Base-by-base conservation (phyloP, 2,888 invertebrate genomes). In the Aspidiotus destructor region DNA sequence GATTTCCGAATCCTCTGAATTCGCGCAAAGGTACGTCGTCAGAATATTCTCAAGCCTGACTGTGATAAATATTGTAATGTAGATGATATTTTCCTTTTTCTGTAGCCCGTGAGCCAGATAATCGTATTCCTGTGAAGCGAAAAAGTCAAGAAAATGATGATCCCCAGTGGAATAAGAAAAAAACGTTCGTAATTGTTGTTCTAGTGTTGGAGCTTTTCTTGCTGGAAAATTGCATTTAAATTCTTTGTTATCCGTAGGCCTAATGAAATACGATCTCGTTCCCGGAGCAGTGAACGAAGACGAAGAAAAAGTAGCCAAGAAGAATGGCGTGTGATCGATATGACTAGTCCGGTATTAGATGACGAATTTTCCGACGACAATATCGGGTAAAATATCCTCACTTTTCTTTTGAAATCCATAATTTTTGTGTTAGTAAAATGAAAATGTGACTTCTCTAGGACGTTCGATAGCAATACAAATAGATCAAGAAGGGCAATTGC, bases 301-400 rank as follows among this genome's bases (percentile, higher is more conserved):
- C 58, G 67, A 60, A 67, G 67, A 57, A 58, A 60, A 60, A 67
- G 67, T 16, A 67, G 67, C 16, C 67, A 67, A 60, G 67, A 67
- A 52, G 67, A 67, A 41, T 67, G 67, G 67, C 60, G 60, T 15
- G 57, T 67, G 11, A 67, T 67, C 48, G 67, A 67, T 41, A 67
- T 67, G 67, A 67, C 67, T 67, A 67, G 67, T 67, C 67, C 67
- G 13, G 60, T 67, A 8, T 52, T 67, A 60, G 67, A 67, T 10
- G 67, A 58, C n/a, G 67, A 67, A 44, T 67, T 67, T 42, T 67
- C 67, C n/a, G 67, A 67, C 41, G 67, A 60, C 17, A 67, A 60
- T 67, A 15, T 42, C 28, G 52, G 58, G 41, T 58, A 58, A n/a
- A 44, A 7, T 3, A 16, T 57, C 10, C 6, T 13, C 5, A 41